Evolutionary conservation across 2,113 vertebrate genomes (phyloP).

Genomic region (Tragulus kanchil): DNA sequence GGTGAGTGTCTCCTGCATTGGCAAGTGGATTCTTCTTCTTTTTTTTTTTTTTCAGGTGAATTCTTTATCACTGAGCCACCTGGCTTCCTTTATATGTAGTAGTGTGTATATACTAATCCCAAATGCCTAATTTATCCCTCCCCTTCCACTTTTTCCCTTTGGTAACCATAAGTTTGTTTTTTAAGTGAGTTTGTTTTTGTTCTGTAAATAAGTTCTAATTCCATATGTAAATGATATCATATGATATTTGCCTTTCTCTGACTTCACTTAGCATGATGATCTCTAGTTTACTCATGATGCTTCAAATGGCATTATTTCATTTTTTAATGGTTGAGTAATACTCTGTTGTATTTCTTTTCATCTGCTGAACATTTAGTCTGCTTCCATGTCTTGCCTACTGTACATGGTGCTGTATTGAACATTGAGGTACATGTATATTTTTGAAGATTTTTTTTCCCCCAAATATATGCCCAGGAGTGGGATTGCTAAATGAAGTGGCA

Average conservation of each 20-base stretch:
- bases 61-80: neutral
- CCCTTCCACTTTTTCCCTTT: neutral
- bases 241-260: neutral
- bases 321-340: neutral
- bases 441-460: neutral
- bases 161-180: neutral
- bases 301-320: neutral
- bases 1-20: neutral
- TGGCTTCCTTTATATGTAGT: neutral
- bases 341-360: neutral
- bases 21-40: neutral
- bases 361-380: neutral
- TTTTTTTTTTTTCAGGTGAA: neutral
- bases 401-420: neutral
- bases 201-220: no score
- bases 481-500: neutral
- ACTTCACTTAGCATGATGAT: neutral
- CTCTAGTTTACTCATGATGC: neutral
- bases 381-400: neutral
- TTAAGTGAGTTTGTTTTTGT: neutral
- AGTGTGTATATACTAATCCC: neutral
- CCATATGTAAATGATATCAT: no score
- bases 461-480: neutral
- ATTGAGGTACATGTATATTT: neutral
- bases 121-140: neutral